Evolutionary conservation across 1,140 invertebrate species (phyloP), one percentile per base, ranked within the genome.

Genomic region (Camponotus pennsylvanicus): DNA sequence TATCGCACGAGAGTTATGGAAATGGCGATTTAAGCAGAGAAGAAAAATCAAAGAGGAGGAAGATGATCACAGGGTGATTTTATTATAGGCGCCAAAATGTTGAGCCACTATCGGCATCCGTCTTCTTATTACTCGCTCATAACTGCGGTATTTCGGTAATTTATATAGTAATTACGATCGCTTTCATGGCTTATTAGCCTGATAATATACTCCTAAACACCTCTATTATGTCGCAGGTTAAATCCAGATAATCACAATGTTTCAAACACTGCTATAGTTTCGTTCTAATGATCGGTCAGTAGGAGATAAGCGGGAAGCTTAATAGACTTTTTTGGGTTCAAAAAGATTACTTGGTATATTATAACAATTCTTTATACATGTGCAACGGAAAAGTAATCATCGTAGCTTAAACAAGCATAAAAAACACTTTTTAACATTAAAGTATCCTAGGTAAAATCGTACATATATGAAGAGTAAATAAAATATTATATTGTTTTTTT

Each of bases 201-300:
- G 77, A 34, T 85, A 89, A 89, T 73, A 61, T 40, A 37, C 49
- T 83, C 27, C 85, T 78, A 61, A 92, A 92, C 90, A 82, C 91
- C 92, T 92, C 89, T 89, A 93, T 92, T 93, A 93, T 86, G 63
- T 89, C 82, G 45, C 78, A 85, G 64, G 92, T 93, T 90, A 91
- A 88, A 52, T 59, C 69, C 61, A 61, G 88, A 86, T 93, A 91
- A 92, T 92, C 85, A 91, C 59, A 88, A 90, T 73, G 86, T 91
- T 91, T n/a, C 34, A 49, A 45, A 59, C 88, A 40, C 63, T 66
- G 64, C 34, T 86, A 73, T 59, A 88, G 83, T 90, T 87, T 89
- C 64, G 45, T 80, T 88, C 42, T 87, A 84, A 87, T 90, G 78
- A 87, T 91, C 64, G 64, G n/a, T 45, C 57, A 32, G 11, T 40